phyloP scores from a whole-genome alignment of 2,113 vertebrate species.

The Panthera uncia region DNA sequence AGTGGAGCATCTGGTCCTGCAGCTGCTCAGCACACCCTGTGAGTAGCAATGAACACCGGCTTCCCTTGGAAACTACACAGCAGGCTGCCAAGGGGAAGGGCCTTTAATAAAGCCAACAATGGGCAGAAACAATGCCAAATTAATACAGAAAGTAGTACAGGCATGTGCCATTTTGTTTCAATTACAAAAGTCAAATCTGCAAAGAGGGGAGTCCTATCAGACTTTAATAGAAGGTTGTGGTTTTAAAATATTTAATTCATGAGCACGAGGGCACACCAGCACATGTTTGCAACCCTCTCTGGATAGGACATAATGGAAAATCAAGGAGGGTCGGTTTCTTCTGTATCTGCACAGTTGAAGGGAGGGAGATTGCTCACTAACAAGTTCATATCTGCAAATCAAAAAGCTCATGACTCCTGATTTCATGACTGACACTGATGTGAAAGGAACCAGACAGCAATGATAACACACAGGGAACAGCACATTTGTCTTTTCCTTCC shows the following conservation, averaged over 20 bases:
- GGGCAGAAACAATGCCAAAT: conserved; percentile 40
- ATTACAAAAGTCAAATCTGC: conserved; percentile 47
- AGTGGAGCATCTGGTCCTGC: conserved; percentile 64
- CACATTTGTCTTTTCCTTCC: neutral
- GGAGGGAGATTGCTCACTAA: neutral
- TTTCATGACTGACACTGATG: neutral
- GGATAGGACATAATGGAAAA: neutral
- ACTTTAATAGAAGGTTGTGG: neutral
- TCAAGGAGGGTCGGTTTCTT: neutral
- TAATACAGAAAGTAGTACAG: conserved; percentile 13
- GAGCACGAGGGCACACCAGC: neutral
- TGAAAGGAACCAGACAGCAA: neutral
- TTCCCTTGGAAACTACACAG: conserved; percentile 18
- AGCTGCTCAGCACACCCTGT: conserved; percentile 52
- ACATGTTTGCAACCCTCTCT: neutral
- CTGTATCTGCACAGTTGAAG: neutral
- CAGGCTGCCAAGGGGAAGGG: neutral
- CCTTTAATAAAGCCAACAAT: conserved; percentile 37
- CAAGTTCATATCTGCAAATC: neutral
- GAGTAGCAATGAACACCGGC: conserved; percentile 8
- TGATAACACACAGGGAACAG: neutral
- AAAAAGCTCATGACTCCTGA: neutral
- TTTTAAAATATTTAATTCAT: neutral
- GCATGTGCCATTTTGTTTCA: conserved; percentile 62
- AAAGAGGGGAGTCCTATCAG: neutral